These are phyloP conservation scores for Carcharodon carcharias DNA, from an alignment of 2,797 vertebrate genomes.

Conservation along the genomic window DNA sequence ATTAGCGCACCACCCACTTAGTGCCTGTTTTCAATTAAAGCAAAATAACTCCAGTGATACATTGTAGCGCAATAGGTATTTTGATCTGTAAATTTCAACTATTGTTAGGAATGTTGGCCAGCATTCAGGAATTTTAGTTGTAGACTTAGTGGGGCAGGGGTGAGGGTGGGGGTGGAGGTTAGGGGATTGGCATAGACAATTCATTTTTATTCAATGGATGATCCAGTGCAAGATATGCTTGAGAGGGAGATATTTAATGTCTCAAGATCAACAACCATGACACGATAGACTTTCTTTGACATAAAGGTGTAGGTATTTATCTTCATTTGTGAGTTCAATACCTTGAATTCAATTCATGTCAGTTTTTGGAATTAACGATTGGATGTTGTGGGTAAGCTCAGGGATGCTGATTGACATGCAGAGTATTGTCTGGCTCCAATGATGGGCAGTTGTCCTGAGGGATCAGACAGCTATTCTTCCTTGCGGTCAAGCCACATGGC, in stretches of 20 bases:
- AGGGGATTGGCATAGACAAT: not conserved
- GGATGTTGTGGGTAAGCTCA: not conserved
- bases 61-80: not conserved
- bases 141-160: not conserved
- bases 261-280: not conserved
- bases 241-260: not conserved
- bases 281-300: no score
- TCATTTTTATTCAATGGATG: not conserved
- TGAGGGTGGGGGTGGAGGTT: not conserved
- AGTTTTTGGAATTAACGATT: not conserved
- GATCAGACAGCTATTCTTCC: no score
- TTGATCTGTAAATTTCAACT: not conserved
- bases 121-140: not conserved
- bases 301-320: not conserved
- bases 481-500: not conserved
- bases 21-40: not conserved
- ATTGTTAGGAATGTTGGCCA: not conserved
- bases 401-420: not conserved
- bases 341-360: not conserved
- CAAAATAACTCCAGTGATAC: not conserved
- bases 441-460: not conserved
- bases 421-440: not conserved
- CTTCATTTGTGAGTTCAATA: not conserved
- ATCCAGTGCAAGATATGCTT: not conserved
- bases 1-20: not conserved